Base-by-base conservation (phyloP, 2,797 vertebrate species). In the Limnodromus scolopaceus region DNA sequence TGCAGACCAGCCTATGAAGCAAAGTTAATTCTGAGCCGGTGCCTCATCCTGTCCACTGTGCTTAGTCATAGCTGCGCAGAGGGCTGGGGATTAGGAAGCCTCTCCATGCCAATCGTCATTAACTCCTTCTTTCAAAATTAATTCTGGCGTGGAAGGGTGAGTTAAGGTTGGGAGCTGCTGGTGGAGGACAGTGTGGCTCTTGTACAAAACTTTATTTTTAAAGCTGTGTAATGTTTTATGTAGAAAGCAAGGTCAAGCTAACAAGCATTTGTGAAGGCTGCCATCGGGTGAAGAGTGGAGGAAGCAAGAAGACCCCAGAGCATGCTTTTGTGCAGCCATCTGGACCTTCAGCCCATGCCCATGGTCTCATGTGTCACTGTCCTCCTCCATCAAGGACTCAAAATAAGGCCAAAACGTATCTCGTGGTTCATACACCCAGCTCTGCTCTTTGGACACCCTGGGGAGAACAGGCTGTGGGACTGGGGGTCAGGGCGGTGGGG, bases 21-120 rank as follows among this genome's bases (percentile, higher is more conserved):
- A 34, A 66, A 94, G 89, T 63, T 81, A 93, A 91, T 93, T 89
- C 54, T 76, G 75, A 94, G 84, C 14, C 2, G 13, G 92, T 13
- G 77, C 48, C 71, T 97, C 86, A 8, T 25, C 92, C 90, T 93
- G 70, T 45, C 51, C 3, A 4, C 57, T 61, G 39, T 60, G 78
- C 95, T 87, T 38, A 54, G 92, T 81, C 63, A 7, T 2, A 23
- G 19, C 80, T 60, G 71, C 6, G 0, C 0, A 1, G 46, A 10
- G 0, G 7, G 36, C 38, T 57, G 0, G 5, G 74, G 66, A 43
- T 18, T 7, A 25, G 74, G 77, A 15, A 27, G 34, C 4, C 18
- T 27, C 18, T 61, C 84, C 51, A 0, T 0, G 2, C 0, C 2
- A 27, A 25, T 27, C 38, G 2, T 5, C 0, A 0, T 12, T 18